phyloP scores from a whole-genome alignment of 1,140 invertebrate genomes.

The Pantala flavescens region DNA sequence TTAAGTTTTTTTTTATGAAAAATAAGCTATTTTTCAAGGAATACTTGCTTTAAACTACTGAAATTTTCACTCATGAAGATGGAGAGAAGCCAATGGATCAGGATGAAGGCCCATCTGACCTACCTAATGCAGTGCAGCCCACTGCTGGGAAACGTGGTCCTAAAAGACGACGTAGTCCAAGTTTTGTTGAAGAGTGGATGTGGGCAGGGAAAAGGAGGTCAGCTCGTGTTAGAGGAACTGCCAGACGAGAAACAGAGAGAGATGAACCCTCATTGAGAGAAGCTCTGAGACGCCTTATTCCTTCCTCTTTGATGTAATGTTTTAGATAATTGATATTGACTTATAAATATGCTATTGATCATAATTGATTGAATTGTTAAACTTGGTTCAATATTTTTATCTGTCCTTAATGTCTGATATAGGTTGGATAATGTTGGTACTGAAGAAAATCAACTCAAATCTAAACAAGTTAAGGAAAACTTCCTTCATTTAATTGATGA shows the following conservation, averaged over 20 bases:
- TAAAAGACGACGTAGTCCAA: conserved; percentile 47
- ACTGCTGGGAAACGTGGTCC: background rate
- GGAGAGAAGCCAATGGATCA: conserved; percentile 11
- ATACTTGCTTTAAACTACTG: too few species aligned
- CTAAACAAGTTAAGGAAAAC: background rate
- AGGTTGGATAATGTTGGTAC: background rate
- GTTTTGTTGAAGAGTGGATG: conserved; percentile 56
- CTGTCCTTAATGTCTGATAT: background rate
- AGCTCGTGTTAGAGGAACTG: conserved; percentile 45
- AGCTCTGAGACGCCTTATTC: conserved; percentile 48
- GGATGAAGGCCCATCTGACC: background rate
- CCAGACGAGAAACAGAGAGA: conserved; percentile 43
- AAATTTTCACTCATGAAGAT: too few species aligned
- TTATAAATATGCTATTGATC: too few species aligned
- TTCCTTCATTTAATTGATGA: conserved; percentile 33
- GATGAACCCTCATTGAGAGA: conserved; percentile 43
- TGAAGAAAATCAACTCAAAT: background rate
- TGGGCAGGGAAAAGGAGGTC: conserved; percentile 62
- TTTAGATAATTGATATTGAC: background rate
- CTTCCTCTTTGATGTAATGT: conserved; percentile 41
- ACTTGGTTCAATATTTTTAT: too few species aligned
- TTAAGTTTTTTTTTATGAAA: too few species aligned
- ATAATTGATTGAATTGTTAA: too few species aligned
- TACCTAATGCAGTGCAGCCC: background rate
- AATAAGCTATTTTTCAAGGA: too few species aligned